Evolutionary conservation across 2,113 vertebrate genomes (phyloP).

Genomic region (Cryptomyrus ogoouensis): DNA sequence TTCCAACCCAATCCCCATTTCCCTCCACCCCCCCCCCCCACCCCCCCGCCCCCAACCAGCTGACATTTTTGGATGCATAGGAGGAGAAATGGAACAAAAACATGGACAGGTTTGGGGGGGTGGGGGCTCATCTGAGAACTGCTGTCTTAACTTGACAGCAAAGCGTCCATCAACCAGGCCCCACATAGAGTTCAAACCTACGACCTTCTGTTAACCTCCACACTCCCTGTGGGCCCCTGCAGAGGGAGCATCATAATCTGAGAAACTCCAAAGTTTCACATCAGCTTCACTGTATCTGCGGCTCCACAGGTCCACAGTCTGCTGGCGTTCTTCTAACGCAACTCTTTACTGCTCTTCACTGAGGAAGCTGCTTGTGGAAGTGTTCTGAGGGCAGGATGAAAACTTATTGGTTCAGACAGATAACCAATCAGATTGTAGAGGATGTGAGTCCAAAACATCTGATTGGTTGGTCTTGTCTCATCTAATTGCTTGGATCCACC

Average conservation of each 20-base stretch:
- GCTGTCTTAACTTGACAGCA: neutral
- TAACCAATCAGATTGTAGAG: neutral
- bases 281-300: neutral
- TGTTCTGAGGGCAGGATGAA: neutral
- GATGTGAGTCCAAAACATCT: neutral
- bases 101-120: neutral
- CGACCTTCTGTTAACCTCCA: neutral
- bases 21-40: no score
- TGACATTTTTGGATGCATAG: neutral
- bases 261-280: neutral
- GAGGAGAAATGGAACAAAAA: neutral
- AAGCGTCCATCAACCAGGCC: neutral
- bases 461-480: neutral
- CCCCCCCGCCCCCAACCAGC: neutral
- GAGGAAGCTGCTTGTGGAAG: neutral
- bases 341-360: neutral
- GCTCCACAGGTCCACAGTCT: neutral
- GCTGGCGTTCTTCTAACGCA: neutral
- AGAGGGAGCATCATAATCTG: neutral
- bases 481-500: neutral
- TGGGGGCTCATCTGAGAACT: neutral
- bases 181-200: neutral
- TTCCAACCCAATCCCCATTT: no score
- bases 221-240: neutral
- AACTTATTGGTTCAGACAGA: neutral